phyloP scores from a whole-genome alignment of 2,113 vertebrate species.

The Microtus richardsoni region DNA sequence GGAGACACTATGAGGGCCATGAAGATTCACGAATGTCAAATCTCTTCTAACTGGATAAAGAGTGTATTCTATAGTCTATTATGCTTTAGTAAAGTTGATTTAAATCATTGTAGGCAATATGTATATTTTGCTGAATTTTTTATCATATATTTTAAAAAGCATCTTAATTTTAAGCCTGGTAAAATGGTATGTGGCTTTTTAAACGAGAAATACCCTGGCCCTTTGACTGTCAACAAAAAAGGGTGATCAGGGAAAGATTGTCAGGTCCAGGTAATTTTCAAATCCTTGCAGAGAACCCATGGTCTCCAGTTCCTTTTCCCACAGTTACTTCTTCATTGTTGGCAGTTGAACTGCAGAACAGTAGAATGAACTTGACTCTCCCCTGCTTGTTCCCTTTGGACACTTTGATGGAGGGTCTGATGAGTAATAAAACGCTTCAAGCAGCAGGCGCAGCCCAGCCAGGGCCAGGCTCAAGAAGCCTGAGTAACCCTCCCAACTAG shows the following conservation, averaged over 20 bases:
- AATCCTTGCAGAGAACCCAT: not conserved
- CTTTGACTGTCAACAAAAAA: not conserved
- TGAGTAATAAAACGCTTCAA: constrained; percentile 44
- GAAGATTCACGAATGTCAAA: not conserved
- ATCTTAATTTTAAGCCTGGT: not conserved
- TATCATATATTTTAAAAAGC: not conserved
- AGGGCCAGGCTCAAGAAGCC: not conserved
- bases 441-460: constrained; percentile 30
- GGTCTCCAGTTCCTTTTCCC: constrained; percentile 3
- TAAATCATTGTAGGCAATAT: not conserved
- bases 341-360: not conserved
- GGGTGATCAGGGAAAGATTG: not conserved
- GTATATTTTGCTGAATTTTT: not conserved
- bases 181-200: constrained; percentile 23
- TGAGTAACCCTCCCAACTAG: not conserved
- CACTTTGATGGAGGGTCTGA: constrained; percentile 40
- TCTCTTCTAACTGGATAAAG: constrained; percentile 1
- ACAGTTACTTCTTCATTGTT: not conserved
- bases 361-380: constrained; percentile 17
- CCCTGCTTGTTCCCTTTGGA: constrained; percentile 45
- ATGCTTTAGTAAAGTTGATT: not conserved
- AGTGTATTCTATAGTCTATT: not conserved
- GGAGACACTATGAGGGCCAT: not conserved
- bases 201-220: not conserved
- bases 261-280: not conserved